Conservation (phyloP, 2,113 vertebrate genomes). For the Orthonyx spaldingii region DNA sequence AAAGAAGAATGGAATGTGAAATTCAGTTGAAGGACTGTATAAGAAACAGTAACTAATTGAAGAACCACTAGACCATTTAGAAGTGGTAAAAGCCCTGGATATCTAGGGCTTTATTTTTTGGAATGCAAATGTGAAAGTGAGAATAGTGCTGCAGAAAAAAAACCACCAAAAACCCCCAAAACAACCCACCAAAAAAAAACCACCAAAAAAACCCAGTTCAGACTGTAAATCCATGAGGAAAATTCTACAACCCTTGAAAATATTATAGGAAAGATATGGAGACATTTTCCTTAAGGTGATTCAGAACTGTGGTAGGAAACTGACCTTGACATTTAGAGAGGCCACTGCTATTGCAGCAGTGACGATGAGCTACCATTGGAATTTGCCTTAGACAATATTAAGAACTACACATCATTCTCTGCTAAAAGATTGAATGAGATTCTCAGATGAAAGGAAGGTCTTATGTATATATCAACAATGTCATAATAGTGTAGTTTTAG, state of each 20-base stretch:
- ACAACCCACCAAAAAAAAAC: accelerated
- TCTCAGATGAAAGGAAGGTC: not conserved
- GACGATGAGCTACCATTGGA: not conserved
- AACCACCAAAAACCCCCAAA: not conserved
- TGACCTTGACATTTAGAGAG: not conserved
- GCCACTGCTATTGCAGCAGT: not conserved
- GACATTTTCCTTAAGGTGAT: not conserved
- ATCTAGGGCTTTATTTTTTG: not conserved
- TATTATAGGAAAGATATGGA: not conserved
- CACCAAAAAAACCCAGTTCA: no score
- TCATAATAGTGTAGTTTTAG: not conserved
- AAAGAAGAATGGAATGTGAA: not conserved
- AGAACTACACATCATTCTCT: not conserved
- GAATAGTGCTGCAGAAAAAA: not conserved
- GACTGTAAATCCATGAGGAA: not conserved
- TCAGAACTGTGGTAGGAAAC: not conserved
- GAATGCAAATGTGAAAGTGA: not conserved
- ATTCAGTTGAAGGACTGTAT: not conserved
- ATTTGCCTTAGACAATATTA: not conserved
- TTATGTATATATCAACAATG: not conserved
- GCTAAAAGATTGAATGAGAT: not conserved
- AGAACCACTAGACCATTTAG: not conserved
- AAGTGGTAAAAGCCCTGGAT: not conserved
- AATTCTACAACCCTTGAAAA: not conserved
- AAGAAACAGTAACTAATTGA: not conserved